Percentiles rank a stretch among this genome's conserved stretches.
phyloP scores from a whole-genome alignment of 2,797 vertebrate genomes.

The Sylvia borin region DNA sequence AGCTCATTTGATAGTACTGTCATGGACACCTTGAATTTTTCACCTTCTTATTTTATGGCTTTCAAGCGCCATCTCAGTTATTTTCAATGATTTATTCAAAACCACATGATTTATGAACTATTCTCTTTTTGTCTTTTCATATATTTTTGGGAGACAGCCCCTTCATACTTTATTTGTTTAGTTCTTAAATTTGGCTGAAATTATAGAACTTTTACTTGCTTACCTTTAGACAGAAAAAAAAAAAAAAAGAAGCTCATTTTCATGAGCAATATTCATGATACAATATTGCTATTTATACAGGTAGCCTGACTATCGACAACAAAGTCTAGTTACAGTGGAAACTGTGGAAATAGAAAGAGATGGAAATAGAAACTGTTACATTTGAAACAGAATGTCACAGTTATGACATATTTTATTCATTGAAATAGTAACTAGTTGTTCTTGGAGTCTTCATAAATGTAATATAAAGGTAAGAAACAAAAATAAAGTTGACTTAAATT shows the following conservation, averaged over 20 bases:
- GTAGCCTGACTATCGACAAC: constrained; percentile 43
- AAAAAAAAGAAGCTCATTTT: constrained; percentile 31
- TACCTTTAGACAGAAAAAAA: neutral
- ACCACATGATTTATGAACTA: neutral
- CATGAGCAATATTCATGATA: constrained; percentile 39
- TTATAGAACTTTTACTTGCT: constrained; percentile 11
- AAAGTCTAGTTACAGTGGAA: constrained; percentile 46
- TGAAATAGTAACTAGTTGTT: constrained; percentile 15
- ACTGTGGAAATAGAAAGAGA: constrained; percentile 27
- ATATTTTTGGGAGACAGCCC: neutral
- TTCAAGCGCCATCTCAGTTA: neutral
- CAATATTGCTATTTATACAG: constrained; percentile 57
- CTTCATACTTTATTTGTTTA: constrained; percentile 46
- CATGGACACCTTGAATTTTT: neutral
- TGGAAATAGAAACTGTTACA: neutral
- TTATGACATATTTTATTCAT: constrained; percentile 15
- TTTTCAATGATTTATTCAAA: neutral
- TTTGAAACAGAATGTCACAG: neutral
- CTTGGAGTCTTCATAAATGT: constrained; percentile 26
- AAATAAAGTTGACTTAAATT: neutral
- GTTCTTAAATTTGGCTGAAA: constrained; percentile 54
- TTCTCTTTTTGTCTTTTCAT: constrained; percentile 5
- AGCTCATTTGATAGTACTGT: neutral
- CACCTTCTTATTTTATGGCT: neutral
- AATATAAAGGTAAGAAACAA: neutral